Percentiles rank a stretch among this genome's conserved stretches.
These are phyloP conservation scores for Lepus townsendii DNA, from an alignment of 2,797 vertebrate species.

Conservation along the genomic window DNA sequence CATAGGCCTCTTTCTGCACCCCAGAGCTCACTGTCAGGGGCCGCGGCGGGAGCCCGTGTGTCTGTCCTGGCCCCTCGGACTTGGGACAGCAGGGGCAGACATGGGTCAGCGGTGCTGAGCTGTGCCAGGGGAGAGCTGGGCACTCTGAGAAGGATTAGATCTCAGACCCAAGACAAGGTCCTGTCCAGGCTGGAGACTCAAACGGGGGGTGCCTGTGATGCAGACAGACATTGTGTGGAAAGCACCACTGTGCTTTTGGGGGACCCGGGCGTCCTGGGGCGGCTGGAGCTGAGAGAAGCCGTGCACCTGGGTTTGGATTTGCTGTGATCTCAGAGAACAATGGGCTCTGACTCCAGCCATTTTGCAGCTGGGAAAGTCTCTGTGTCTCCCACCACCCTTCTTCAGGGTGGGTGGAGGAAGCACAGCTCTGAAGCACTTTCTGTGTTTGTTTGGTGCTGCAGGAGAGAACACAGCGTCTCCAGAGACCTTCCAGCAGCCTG, in stretches of 20 bases:
- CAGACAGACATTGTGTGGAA: background rate
- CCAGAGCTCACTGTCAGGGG: background rate
- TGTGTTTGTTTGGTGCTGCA: conserved; percentile 69
- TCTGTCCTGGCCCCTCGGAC: background rate
- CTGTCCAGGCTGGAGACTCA: background rate
- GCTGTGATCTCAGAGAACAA: no score
- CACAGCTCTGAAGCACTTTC: background rate
- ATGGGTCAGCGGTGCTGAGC: background rate
- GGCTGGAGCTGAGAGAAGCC: background rate
- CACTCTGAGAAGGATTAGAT: background rate
- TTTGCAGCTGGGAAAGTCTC: background rate
- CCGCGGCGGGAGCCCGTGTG: rapidly evolving
- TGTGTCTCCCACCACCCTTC: background rate
- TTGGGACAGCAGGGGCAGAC: background rate
- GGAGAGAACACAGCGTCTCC: conserved; percentile 60
- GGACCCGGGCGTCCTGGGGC: background rate
- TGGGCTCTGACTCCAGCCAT: background rate
- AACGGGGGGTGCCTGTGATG: rapidly evolving
- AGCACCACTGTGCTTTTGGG: background rate
- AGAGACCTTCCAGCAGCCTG: background rate
- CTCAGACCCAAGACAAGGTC: background rate
- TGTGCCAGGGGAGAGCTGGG: background rate
- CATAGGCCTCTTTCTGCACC: background rate
- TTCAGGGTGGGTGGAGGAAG: background rate
- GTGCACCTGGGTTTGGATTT: background rate